Evolutionary conservation across 2,797 vertebrate genomes (phyloP).

Genomic region (Molothrus aeneus): DNA sequence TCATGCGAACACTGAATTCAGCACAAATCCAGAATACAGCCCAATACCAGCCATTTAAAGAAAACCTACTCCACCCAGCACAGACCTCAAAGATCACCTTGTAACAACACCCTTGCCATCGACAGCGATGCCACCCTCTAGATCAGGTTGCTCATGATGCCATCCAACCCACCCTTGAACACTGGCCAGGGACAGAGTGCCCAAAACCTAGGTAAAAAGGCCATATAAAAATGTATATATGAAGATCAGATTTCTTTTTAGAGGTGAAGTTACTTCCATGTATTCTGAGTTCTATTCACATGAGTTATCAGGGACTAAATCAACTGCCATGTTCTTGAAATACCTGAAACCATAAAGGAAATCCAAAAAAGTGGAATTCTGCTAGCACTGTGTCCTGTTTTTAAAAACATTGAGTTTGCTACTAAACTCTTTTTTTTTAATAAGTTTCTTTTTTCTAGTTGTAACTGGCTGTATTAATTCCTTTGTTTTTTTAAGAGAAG

Average conservation of each 20-base stretch:
- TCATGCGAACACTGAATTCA: background rate
- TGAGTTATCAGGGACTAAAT: background rate
- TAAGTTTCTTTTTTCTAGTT: background rate
- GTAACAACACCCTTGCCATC: background rate
- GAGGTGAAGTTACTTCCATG: background rate
- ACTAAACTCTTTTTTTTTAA: background rate
- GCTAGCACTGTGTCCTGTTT: background rate
- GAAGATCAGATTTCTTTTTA: background rate
- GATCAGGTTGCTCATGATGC: background rate
- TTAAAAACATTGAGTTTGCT: rapidly evolving
- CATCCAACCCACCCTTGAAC: background rate
- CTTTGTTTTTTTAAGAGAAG: background rate
- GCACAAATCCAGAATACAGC: background rate
- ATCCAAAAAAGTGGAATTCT: background rate
- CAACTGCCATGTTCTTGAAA: background rate
- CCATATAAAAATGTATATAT: background rate
- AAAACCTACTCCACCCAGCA: background rate
- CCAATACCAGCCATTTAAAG: background rate
- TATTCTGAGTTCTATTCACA: background rate
- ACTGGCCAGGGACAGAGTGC: too few species aligned
- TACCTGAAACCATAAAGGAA: background rate
- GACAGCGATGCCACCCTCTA: background rate
- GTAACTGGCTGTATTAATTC: background rate
- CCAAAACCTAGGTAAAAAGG: background rate
- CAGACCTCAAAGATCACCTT: background rate